phyloP scores from a whole-genome alignment of 2,797 vertebrate species.

The Pseudochirops corinnae region DNA sequence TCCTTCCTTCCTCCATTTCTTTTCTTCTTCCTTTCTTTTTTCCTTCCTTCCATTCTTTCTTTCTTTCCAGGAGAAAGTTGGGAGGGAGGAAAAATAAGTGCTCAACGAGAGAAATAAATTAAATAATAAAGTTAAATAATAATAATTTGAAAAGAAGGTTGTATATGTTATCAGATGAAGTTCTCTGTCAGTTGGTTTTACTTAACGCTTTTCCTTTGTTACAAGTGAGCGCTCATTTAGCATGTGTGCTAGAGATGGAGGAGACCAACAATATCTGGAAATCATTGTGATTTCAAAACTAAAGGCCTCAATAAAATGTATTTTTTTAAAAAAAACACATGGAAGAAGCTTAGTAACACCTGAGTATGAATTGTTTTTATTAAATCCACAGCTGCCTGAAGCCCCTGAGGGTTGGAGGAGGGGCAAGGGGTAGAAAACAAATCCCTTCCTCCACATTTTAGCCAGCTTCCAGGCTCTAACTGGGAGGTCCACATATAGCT shows the following conservation, averaged over 20 bases:
- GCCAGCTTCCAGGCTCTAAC: background rate
- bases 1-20: too few species aligned
- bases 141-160: background rate
- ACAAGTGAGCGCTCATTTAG: background rate
- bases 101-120: background rate
- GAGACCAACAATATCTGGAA: background rate
- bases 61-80: background rate
- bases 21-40: background rate
- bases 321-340: background rate
- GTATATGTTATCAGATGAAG: background rate
- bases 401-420: background rate
- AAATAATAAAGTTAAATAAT: background rate
- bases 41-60: background rate
- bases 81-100: background rate
- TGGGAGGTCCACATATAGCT: background rate
- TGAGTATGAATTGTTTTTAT: background rate
- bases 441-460: background rate
- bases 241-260: background rate
- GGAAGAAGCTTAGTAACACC: background rate
- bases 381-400: background rate
- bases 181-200: background rate
- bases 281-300: background rate
- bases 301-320: background rate
- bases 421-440: background rate
- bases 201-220: background rate